Base-by-base conservation (phyloP, 2,888 invertebrate species). In the Polyommatus iphigenia region DNA sequence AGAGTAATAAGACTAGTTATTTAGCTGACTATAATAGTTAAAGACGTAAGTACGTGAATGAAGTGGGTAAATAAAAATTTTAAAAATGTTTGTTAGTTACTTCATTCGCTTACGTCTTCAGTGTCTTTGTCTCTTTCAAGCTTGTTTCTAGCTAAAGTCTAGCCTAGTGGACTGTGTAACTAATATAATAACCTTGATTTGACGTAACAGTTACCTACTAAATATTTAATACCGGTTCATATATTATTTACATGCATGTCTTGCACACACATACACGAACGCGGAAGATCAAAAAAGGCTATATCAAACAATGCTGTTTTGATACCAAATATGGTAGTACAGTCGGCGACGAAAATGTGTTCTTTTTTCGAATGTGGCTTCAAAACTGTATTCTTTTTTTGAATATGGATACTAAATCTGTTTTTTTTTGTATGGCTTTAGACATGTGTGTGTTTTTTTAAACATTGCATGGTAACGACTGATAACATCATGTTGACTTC, bases 201-300 rank as follows among this genome's bases (percentile, higher is more conserved):
- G 7, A 62, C 24, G 24, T 62, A 59, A 59, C 59, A 59, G 20
- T 59, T 20, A 59, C 20, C 59, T 59, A 59, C 59, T 59, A 59
- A 59, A 59, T 59, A 59, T 59, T 20, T 59, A 59, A 8, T 10
- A 59, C 20, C 2, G 10, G 62, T 24, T 62, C 10, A 62, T 62
- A 62, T 62, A 67, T 67, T 67, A 67, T 67, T 67, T 67, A 67
- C 62, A 13, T 24, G 6, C 3, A 41, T 3, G 3, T n/a, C 8
- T 18, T 54, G 29, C 13, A 54, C 75, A 75, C 24, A 75, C 18
- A 50, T 6, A 29, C 46, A 75, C 15, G 20, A 13, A 75, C 75
- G 29, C 75, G 75, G 50, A 46, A 50, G 46, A 24, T 75, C 75
- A 75, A 50, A 75, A 75, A 75, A 75, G 50, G 75, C 24, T 75